Percentiles rank a stretch among this genome's conserved stretches.
These are phyloP conservation scores for Microplitis deprimator DNA, from an alignment of 2,888 invertebrate species.

Conservation along the genomic window DNA sequence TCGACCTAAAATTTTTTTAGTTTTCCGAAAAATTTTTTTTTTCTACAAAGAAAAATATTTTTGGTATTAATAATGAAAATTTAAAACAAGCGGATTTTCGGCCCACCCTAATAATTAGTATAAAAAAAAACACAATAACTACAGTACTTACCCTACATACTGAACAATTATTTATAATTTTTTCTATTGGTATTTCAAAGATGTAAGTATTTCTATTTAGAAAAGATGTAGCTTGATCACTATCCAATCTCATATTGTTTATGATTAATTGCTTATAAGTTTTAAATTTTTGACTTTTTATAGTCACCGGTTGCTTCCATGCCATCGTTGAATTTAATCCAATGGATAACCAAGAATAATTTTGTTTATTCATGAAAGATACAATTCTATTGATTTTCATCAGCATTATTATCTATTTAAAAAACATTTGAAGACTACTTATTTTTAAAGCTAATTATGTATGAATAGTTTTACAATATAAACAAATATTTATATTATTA, in stretches of 20 bases:
- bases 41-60: too few species aligned
- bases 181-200: constrained; percentile 33
- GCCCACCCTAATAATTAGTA: too few species aligned
- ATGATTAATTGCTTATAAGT: background rate
- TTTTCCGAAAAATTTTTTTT: too few species aligned
- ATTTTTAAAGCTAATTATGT: background rate
- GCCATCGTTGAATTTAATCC: background rate
- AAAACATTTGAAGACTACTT: background rate
- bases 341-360: background rate
- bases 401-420: background rate
- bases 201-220: constrained; percentile 20
- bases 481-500: too few species aligned
- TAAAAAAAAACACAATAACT: constrained; percentile 10
- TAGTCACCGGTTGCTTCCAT: background rate
- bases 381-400: background rate
- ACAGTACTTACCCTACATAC: constrained; percentile 46
- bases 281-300: background rate
- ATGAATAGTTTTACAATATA: background rate
- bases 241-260: background rate
- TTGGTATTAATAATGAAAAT: too few species aligned
- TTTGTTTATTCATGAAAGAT: background rate
- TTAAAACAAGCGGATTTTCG: too few species aligned
- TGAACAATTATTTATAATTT: constrained; percentile 21
- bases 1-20: too few species aligned
- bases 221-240: constrained; percentile 9